Evolutionary conservation across 2,888 invertebrate species (phyloP).

Genomic region (Pandemis corylana): DNA sequence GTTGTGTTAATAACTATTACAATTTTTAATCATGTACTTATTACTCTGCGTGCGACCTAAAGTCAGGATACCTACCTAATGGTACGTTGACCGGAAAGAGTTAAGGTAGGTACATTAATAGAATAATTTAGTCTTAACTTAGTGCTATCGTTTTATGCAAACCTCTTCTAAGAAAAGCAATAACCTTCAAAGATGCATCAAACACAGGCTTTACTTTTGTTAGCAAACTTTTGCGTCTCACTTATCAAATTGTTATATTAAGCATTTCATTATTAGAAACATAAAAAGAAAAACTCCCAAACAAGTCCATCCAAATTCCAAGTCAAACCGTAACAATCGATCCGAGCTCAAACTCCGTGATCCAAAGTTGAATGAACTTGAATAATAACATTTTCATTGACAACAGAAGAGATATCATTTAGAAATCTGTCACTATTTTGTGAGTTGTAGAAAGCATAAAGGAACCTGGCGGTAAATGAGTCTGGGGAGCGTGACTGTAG

Average conservation of each 20-base stretch:
- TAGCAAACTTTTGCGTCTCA: neutral
- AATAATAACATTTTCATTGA: slow-evolving; percentile 39
- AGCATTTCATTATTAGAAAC: slow-evolving; percentile 1
- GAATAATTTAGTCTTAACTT: too few species aligned
- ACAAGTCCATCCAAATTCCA: slow-evolving; percentile 19
- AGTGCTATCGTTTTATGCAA: too few species aligned
- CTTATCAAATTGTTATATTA: neutral
- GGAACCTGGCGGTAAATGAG: slow-evolving; percentile 61
- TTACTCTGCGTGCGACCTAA: too few species aligned
- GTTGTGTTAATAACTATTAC: too few species aligned
- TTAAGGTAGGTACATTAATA: too few species aligned
- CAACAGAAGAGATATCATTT: slow-evolving; percentile 56
- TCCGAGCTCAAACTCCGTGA: slow-evolving; percentile 26
- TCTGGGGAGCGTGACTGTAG: neutral
- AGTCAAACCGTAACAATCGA: slow-evolving; percentile 30
- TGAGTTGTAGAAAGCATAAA: slow-evolving; percentile 65
- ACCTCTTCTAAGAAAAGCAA: too few species aligned
- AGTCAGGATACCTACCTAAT: too few species aligned
- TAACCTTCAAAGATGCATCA: too few species aligned
- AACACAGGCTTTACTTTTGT: neutral
- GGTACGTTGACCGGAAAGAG: too few species aligned
- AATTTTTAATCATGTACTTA: too few species aligned
- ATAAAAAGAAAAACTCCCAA: slow-evolving; percentile 23
- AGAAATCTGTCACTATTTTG: slow-evolving; percentile 58
- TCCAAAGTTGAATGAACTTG: slow-evolving; percentile 36